Base-by-base conservation (phyloP, 1,140 invertebrate genomes). In the Leptinotarsa texana region DNA sequence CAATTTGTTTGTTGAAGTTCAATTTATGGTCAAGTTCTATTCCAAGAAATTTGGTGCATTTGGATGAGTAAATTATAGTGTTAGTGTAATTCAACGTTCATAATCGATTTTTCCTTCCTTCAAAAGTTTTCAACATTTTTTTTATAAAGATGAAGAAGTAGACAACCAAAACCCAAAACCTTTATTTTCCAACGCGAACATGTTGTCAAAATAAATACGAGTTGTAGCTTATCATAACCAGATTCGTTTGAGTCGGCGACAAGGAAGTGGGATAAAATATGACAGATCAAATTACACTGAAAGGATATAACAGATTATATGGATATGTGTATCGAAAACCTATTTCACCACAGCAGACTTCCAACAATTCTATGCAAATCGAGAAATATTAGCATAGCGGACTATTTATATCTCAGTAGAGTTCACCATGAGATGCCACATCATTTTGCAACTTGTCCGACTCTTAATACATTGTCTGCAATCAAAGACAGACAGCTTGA, bases 401-500 rank as follows among this genome's bases (percentile, higher is more conserved):
- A 57, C 51, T 57, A 57, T 57, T 57, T 57, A 57, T 57, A 57
- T 57, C 51, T n/a, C 4, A 5, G 51, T 57, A 67, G 24, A 67
- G 24, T 67, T 67, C 47, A 49, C 69, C 47, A 70, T 57, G 69
- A 57, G 69, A 49, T 49, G 69, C 42, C 69, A 18, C 47, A 42
- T 49, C 33, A 47, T 70, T 70, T 70, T 49, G 65, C 27, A 63
- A 33, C 57, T 42, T 27, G 51, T 18, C 62, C 57, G 62, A 63
- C 72, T 66, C 62, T 47, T 17, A 57, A 63, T 73, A 27, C 65
- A 51, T 24, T 61, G 68, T 48, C 57, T 27, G 51, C 57, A 67
- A 69, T 67, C 68, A 61, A 48, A 61, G 73, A 74, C 61, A 24
- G 63, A 49, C 42, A 42, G 74, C 74, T 57, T n/a, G 42, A 49